Evolutionary conservation across 2,797 vertebrate genomes (phyloP), one percentile per base, ranked within the genome.

Genomic region (Micromesistius poutassou): DNA sequence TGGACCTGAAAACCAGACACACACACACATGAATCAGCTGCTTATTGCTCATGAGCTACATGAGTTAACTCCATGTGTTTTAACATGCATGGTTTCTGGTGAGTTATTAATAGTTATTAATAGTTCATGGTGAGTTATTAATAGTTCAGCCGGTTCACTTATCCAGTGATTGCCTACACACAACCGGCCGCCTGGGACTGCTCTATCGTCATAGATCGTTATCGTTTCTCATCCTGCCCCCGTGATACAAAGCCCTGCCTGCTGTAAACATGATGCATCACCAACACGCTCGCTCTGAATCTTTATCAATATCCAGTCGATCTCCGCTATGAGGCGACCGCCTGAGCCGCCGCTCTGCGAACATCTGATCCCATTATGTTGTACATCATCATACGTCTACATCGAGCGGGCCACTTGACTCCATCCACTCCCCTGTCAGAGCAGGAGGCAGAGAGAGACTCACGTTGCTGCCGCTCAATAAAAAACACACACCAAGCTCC

Each of bases 1-100:
- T 99, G 98, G 78, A 99, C 98, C 98, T 99, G 31, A 30, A 14
- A 50, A 36, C 71, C 50, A 8, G 30, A 78, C 73, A 72, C 46
- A 30, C 5, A 5, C 13, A 42, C 72, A 38, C 31, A 55, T 5
- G 46, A 55, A 55, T 55, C 16, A 22, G 46, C 46, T 22, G 72
- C 8, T 73, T 33, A 35, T 72, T 16, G 31, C 8, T 35, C 35
- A 13, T 42, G 12, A 3, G 40, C 40, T 42, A 16, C 40, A 42
- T 42, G 40, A 42, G 40, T 42, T 42, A 13, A 42, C 40, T 0
- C 46, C 19, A 19, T 55, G 46, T 19, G 46, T 55, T 22, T 1
- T 25, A 62, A 62, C 55, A 62, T 10, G 22, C 22, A 5, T 1
- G 1, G 22, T 25, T 62, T 55, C 50, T n/a, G n/a, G n/a, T n/a